Evolutionary conservation across 2,888 invertebrate genomes (phyloP).

Genomic region (Agrochola litura): DNA sequence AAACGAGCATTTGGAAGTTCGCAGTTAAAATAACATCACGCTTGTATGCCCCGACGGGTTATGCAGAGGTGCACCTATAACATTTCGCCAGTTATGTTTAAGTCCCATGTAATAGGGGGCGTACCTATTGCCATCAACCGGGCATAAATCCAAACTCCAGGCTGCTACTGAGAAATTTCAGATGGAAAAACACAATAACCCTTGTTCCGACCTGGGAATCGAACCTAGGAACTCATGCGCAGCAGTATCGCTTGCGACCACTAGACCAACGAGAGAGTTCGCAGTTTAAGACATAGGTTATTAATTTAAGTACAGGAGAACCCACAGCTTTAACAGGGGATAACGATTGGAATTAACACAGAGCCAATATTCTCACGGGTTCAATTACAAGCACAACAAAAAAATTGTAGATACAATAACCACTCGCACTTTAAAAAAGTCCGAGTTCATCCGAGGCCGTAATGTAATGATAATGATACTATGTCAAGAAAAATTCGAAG

Average conservation of each 20-base stretch:
- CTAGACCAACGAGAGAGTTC: background rate
- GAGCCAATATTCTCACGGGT: background rate
- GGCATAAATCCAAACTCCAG: background rate
- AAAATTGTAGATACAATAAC: too few relatives aligned
- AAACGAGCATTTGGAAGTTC: conserved; percentile 18
- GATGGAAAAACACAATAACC: background rate
- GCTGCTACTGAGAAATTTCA: background rate
- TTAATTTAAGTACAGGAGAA: background rate
- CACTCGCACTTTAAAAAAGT: too few relatives aligned
- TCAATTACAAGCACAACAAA: too few relatives aligned
- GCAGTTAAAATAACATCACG: background rate
- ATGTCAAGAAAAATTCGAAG: background rate
- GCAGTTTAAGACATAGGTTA: background rate
- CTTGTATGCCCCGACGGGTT: background rate
- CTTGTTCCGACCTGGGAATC: background rate
- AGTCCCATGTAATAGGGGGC: background rate
- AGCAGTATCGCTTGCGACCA: background rate
- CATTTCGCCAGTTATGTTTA: background rate
- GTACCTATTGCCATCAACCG: background rate
- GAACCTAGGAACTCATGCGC: background rate
- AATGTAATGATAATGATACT: background rate
- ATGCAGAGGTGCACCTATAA: background rate
- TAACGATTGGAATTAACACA: background rate
- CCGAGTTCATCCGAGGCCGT: background rate
- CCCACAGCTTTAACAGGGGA: background rate